Conservation (phyloP, 2,113 vertebrate genomes). For the human (Homo sapiens) region GRCh38 chr4:172837001-172837500, state of each 20-base stretch:
- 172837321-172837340: background rate
- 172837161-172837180: background rate
- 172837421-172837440: background rate
- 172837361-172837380: background rate
- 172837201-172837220: background rate
- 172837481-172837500: background rate
- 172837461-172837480: background rate
- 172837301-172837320: background rate
- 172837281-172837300: background rate
- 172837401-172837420: background rate
- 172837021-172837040: background rate
- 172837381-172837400: background rate
- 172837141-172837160: background rate
- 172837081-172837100: background rate
- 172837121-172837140: background rate
- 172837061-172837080: background rate
- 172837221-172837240: background rate
- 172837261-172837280: background rate
- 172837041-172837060: conserved; percentile 21
- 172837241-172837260: background rate
- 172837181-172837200: background rate
- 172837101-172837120: background rate
- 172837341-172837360: background rate
- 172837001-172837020: conserved; percentile 57
- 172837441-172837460: background rate